phyloP scores from a whole-genome alignment of 2,888 invertebrate genomes.

The Pammene aurita region DNA sequence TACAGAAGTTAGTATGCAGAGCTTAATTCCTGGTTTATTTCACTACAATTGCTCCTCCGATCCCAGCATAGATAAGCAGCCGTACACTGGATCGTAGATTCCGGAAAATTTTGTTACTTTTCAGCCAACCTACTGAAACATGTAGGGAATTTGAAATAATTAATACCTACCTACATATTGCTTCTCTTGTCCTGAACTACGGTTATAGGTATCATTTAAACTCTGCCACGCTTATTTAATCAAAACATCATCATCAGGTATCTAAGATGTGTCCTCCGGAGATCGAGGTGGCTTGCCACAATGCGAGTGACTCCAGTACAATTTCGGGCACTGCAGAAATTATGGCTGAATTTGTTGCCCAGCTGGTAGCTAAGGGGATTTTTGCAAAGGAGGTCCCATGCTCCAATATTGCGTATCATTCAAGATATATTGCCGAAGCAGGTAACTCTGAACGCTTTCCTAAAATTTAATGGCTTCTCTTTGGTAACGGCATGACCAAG shows the following conservation, averaged over 20 bases:
- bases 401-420: slow-evolving; percentile 95
- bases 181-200: background rate
- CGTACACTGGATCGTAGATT: no score
- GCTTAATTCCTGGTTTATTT: background rate
- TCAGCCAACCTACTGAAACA: no score
- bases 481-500: no score
- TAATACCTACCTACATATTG: no score
- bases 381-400: slow-evolving; percentile 81
- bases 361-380: slow-evolving; percentile 64
- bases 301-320: slow-evolving; percentile 89
- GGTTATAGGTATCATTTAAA: background rate
- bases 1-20: slow-evolving; percentile 63
- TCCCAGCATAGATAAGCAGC: background rate
- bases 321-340: slow-evolving; percentile 88
- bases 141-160: no score
- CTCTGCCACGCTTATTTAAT: background rate
- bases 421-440: slow-evolving; percentile 89
- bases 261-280: slow-evolving; percentile 77
- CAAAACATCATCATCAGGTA: slow-evolving; percentile 51
- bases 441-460: slow-evolving; percentile 53
- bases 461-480: no score
- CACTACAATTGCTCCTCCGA: no score
- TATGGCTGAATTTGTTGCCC: slow-evolving; percentile 82
- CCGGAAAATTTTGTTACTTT: no score
- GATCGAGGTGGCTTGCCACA: slow-evolving; percentile 91